Evolutionary conservation across 2,113 vertebrate genomes (phyloP).

Genomic region (Ia io): DNA sequence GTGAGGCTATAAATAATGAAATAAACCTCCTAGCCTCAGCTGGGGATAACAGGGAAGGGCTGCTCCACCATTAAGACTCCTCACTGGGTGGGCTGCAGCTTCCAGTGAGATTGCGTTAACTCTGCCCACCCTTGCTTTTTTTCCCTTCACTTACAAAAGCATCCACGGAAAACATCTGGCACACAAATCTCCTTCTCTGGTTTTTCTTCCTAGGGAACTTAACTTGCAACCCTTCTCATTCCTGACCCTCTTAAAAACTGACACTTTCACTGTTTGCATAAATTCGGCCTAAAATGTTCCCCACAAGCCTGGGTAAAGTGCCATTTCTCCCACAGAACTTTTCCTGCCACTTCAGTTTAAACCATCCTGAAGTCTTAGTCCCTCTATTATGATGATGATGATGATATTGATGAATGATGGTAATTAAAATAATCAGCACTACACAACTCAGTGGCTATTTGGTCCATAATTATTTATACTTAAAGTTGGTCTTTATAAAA

Average conservation of each 20-base stretch:
- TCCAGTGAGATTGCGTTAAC: neutral
- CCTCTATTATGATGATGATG: neutral
- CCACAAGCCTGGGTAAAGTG: neutral
- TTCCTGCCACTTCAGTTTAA: neutral
- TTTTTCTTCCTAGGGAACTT: neutral
- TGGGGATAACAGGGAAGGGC: neutral
- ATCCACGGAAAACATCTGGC: neutral
- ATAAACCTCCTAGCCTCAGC: neutral
- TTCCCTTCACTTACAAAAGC: neutral
- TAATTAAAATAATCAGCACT: neutral
- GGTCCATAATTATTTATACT: neutral
- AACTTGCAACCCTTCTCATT: neutral
- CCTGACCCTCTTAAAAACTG: neutral
- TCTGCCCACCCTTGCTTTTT: neutral
- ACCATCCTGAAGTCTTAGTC: neutral
- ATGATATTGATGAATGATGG: neutral
- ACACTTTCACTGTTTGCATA: neutral
- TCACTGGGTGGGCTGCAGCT: neutral
- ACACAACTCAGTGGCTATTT: neutral
- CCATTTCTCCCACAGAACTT: neutral
- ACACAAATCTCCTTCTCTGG: neutral
- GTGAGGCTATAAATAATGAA: neutral
- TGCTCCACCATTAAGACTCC: rapidly evolving
- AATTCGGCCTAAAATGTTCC: neutral
- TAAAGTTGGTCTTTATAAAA: neutral